Conservation (phyloP, 2,113 vertebrate species). For the Rhineura floridana region DNA sequence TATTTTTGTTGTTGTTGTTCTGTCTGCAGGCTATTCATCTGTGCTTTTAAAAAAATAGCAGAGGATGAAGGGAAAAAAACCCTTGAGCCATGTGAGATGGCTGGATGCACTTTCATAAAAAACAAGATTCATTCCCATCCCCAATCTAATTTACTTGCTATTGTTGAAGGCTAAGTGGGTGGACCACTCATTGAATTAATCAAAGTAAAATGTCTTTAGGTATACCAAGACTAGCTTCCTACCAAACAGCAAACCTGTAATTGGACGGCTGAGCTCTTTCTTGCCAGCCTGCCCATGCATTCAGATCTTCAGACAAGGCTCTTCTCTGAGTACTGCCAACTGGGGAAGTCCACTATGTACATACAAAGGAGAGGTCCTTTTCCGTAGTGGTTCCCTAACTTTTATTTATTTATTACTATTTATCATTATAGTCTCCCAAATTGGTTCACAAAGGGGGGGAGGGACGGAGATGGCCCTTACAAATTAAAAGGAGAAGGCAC, state of each 20-base stretch:
- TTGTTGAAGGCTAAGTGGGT: neutral
- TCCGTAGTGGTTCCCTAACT: neutral
- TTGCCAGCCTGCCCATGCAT: neutral
- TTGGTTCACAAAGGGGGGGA: neutral
- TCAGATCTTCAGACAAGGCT: neutral
- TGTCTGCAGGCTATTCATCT: slow-evolving; percentile 57
- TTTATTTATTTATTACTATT: neutral
- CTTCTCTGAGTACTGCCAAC: no score
- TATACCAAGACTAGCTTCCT: neutral
- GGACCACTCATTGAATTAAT: slow-evolving; percentile 23
- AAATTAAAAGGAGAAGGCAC: no score
- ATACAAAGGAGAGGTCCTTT: neutral
- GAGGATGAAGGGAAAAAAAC: slow-evolving; percentile 14
- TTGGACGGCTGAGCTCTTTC: neutral
- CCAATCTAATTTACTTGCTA: slow-evolving; percentile 48
- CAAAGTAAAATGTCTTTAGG: neutral
- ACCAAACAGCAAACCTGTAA: neutral
- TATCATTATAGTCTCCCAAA: neutral
- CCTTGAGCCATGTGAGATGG: slow-evolving; percentile 32
- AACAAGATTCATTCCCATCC: neutral
- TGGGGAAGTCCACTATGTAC: no score
- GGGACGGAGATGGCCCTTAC: no score
- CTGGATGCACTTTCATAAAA: slow-evolving; percentile 32
- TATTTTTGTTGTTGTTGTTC: slow-evolving; percentile 29
- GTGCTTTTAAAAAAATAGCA: slow-evolving; percentile 37